Evolutionary conservation across 2,797 vertebrate species (phyloP).

Genomic region (Crossoptilon crossoptilon): DNA sequence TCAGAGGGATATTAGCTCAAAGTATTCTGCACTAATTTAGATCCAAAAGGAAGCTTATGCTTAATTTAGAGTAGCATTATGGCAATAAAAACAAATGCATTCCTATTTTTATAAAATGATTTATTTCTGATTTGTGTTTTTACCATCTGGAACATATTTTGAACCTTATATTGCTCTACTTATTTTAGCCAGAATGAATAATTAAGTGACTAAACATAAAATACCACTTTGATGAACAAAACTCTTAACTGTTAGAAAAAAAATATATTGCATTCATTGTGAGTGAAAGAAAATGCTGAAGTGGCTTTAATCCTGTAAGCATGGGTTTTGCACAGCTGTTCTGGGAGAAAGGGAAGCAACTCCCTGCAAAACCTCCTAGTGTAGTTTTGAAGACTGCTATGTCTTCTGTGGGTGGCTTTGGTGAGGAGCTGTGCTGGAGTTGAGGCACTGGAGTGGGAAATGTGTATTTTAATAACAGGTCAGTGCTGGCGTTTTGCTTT

Average conservation of each 20-base stretch:
- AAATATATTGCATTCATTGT: slow-evolving; percentile 38
- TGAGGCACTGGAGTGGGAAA: neutral
- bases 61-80: slow-evolving; percentile 42
- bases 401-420: neutral
- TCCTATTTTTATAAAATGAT: slow-evolving; percentile 65
- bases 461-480: neutral
- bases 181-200: slow-evolving; percentile 52
- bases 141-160: slow-evolving; percentile 74
- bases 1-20: neutral
- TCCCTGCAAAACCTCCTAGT: neutral
- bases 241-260: slow-evolving; percentile 30
- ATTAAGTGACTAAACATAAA: slow-evolving; percentile 66
- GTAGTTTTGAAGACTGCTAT: neutral
- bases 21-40: slow-evolving; percentile 25
- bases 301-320: neutral
- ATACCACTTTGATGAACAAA: slow-evolving; percentile 65
- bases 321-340: slow-evolving; percentile 51
- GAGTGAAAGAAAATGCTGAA: slow-evolving; percentile 61
- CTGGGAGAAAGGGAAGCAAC: neutral
- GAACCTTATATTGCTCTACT: slow-evolving; percentile 53
- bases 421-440: neutral
- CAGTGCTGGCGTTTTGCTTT: neutral
- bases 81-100: slow-evolving; percentile 21
- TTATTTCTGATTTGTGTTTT: slow-evolving; percentile 65
- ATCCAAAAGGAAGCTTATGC: slow-evolving; percentile 37